Percentiles rank a stretch among this genome's conserved stretches.
These are phyloP conservation scores for Spodoptera littoralis DNA, from an alignment of 2,888 invertebrate genomes.

Conservation along the genomic window DNA sequence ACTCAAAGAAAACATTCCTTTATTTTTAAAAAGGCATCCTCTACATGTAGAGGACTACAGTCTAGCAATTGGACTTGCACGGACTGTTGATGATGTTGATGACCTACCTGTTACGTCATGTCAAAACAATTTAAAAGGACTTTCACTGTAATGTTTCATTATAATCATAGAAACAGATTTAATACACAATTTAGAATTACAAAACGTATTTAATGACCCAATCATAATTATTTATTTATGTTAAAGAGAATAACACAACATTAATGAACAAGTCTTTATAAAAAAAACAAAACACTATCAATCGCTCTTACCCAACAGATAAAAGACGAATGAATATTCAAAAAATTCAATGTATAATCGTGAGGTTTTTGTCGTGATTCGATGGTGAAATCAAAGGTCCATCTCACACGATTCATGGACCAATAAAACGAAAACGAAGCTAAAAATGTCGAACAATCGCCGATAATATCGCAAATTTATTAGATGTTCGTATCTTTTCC, in stretches of 20 bases:
- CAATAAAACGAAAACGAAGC: constrained; percentile 54
- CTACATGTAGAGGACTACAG: too few species aligned
- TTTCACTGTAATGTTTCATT: too few species aligned
- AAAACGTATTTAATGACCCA: too few species aligned
- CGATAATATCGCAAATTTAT: constrained; percentile 60
- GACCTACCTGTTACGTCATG: too few species aligned
- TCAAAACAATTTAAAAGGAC: too few species aligned
- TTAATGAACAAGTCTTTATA: not conserved
- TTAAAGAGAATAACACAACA: not conserved
- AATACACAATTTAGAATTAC: too few species aligned
- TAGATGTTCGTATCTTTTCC: constrained; percentile 19
- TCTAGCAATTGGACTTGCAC: too few species aligned
- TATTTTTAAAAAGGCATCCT: too few species aligned
- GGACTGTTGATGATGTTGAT: too few species aligned
- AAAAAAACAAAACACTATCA: too few species aligned
- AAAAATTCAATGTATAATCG: constrained; percentile 47
- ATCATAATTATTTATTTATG: not conserved
- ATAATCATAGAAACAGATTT: too few species aligned
- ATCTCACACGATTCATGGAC: constrained; percentile 62
- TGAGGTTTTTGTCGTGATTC: constrained; percentile 56
- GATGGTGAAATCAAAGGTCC: constrained; percentile 54
- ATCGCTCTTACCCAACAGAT: constrained; percentile 7
- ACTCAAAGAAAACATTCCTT: too few species aligned
- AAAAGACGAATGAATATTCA: constrained; percentile 35
- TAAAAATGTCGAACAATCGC: constrained; percentile 56